Evolutionary conservation across 2,888 invertebrate genomes (phyloP), one percentile per base, ranked within the genome.

Genomic region (Hartigia nigra): DNA sequence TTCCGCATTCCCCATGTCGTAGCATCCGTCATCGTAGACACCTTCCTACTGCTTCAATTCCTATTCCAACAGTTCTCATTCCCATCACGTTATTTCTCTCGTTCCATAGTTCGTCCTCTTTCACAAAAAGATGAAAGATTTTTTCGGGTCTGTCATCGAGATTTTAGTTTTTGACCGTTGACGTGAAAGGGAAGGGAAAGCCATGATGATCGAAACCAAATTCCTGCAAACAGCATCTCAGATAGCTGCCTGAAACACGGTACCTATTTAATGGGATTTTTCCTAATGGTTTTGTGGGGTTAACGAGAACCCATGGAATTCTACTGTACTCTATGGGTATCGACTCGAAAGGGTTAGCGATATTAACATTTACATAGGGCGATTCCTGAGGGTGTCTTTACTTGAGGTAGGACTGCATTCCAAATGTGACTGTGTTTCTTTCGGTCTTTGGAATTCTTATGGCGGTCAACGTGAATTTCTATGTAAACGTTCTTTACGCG

Each of bases 1-100:
- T 84, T 84, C 83, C 81, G 69, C 35, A 37, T 34, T 78, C 69
- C 34, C 74, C 81, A 35, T 79, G 35, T 77, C 77, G 70, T 75
- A 76, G 78, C 83, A 87, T 88, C 83, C 81, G 84, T 88, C 87
- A 87, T 86, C 82, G 77, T 81, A 77, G 78, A 80, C 76, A 78
- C 79, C 70, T 81, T 55, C 37, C 31, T 69, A 31, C 12, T 23
- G 55, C 55, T 55, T 55, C 55, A 55, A 23, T 55, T 55, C 55
- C 55, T 23, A 23, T 55, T 55, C 55, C 55, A 9, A 5, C 23
- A 55, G 23, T 23, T 55, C 55, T 55, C 55, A 55, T 55, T 55
- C 23, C 55, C 2, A 23, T 55, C 23, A 23, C 55, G 23, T 55
- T 55, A 55, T 55, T 55, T 23, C 55, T 23, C 55, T 55, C 55